phyloP scores from a whole-genome alignment of 1,140 invertebrate species.

The Centruroides sculpturatus region DNA sequence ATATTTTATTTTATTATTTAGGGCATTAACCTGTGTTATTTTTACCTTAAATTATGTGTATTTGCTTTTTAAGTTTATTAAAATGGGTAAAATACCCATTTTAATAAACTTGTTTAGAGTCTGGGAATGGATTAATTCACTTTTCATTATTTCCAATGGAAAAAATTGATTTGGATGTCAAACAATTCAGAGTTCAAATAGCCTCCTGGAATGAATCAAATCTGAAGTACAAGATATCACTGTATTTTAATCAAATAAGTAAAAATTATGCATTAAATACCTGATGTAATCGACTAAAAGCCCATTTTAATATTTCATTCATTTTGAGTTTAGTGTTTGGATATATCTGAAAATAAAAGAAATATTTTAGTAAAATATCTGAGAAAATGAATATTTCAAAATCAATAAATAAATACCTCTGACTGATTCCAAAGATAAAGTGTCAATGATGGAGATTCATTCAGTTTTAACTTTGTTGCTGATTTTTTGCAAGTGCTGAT shows the following conservation, averaged over 20 bases:
- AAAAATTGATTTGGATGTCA: no score
- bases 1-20: no score
- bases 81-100: no score
- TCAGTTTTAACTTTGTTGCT: slow-evolving; percentile 33
- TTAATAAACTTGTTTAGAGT: no score
- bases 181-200: no score
- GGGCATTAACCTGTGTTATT: no score
- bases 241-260: not conserved
- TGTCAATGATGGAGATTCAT: slow-evolving; percentile 16
- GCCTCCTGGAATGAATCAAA: no score
- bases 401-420: slow-evolving; percentile 1
- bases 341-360: not conserved
- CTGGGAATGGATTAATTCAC: no score
- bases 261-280: not conserved
- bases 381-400: not conserved
- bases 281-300: slow-evolving; percentile 7
- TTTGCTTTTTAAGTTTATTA: no score
- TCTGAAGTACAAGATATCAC: no score
- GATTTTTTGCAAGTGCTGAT: slow-evolving; percentile 41
- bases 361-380: not conserved
- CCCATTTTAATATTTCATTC: slow-evolving; percentile 42
- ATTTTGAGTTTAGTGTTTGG: not conserved
- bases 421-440: slow-evolving; percentile 17
- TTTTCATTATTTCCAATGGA: no score
- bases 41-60: no score